Evolutionary conservation across 2,113 vertebrate species (phyloP).

Genomic region (Centropus bengalensis): DNA sequence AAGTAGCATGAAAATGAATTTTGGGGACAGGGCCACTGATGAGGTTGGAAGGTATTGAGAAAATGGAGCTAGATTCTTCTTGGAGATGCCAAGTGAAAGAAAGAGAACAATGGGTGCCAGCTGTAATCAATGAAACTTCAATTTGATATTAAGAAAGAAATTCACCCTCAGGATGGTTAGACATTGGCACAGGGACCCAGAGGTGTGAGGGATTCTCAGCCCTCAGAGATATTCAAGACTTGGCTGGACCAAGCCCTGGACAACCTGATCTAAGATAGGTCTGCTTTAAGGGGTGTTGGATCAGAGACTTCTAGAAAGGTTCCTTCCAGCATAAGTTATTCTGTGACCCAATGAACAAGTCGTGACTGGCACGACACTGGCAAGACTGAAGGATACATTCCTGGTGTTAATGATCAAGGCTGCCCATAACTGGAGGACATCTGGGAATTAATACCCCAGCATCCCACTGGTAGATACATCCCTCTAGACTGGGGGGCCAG

Average conservation of each 20-base stretch:
- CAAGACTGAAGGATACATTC: neutral
- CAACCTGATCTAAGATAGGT: neutral
- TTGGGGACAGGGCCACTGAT: neutral
- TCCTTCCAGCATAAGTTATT: neutral
- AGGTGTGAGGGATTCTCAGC: neutral
- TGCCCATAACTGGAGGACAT: neutral
- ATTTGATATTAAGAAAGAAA: neutral
- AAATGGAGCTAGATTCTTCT: neutral
- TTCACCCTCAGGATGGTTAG: neutral
- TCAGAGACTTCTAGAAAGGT: neutral
- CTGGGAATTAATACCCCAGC: neutral
- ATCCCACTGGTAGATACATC: accelerated
- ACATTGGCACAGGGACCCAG: neutral
- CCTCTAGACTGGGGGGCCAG: neutral
- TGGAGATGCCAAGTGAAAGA: neutral
- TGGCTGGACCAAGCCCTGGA: neutral
- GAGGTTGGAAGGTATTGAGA: neutral
- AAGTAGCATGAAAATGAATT: neutral
- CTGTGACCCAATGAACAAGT: neutral
- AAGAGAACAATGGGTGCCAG: neutral
- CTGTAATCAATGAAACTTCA: neutral
- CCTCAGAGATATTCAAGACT: neutral
- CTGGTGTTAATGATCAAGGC: neutral
- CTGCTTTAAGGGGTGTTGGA: neutral
- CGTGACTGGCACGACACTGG: neutral